Conservation (phyloP, 2,113 vertebrate genomes). For the Coryphaenoides rupestris region DNA sequence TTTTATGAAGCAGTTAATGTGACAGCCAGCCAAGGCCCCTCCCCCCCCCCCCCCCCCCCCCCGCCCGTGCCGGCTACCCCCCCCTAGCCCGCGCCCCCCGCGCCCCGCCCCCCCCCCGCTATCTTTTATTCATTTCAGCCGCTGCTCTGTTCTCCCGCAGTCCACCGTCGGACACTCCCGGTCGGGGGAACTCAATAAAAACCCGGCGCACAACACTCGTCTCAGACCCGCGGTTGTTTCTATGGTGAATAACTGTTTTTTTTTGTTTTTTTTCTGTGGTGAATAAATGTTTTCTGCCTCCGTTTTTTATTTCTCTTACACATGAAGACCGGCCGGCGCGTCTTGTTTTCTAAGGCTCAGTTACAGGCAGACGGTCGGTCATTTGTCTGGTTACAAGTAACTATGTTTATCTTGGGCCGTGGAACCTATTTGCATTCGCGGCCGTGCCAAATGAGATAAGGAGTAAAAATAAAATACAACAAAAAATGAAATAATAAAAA, state of each 20-base stretch:
- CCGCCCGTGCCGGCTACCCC: too few species aligned
- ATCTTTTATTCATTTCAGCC: slow-evolving; percentile 11
- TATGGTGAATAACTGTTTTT: too few species aligned
- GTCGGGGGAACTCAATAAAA: too few species aligned
- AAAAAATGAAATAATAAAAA: not conserved
- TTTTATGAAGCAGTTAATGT: slow-evolving; percentile 55
- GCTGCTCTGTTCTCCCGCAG: not conserved
- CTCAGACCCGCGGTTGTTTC: too few species aligned
- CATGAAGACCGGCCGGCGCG: not conserved
- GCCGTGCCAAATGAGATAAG: slow-evolving; percentile 35
- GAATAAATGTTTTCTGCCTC: slow-evolving; percentile 19
- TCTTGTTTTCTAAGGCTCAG: slow-evolving; percentile 5
- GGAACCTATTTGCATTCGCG: slow-evolving; percentile 44
- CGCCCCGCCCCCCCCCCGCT: not conserved
- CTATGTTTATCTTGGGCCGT: slow-evolving; percentile 45
- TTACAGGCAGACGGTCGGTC: slow-evolving; percentile 33
- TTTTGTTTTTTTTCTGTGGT: slow-evolving; percentile 17
- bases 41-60: too few species aligned
- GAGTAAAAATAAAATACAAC: slow-evolving; percentile 33
- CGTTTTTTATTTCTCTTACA: not conserved
- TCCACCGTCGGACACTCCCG: too few species aligned
- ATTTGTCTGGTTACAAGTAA: slow-evolving; percentile 47
- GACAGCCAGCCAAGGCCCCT: slow-evolving; percentile 34
- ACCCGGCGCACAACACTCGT: too few species aligned
- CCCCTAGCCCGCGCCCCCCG: too few species aligned